Percentiles rank a stretch among this genome's conserved stretches.
Conservation (phyloP, 2,888 invertebrate genomes). For the Ophion obscuratus region DNA sequence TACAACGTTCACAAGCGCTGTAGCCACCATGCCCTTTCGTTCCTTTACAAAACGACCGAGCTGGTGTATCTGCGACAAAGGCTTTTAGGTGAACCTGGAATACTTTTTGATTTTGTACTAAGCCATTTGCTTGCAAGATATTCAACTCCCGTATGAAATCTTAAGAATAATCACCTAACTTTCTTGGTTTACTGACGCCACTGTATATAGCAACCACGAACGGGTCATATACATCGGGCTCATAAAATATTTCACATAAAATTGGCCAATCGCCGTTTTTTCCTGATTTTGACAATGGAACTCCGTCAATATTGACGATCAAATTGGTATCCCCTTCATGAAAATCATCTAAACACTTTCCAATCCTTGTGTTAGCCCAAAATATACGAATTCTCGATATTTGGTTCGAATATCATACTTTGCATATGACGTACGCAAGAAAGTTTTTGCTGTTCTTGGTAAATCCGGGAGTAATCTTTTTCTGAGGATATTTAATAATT, state of each 20-base stretch:
- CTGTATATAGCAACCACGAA: slow-evolving; percentile 64
- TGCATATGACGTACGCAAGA: too few species aligned
- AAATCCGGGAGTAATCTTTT: too few species aligned
- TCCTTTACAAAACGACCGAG: slow-evolving; percentile 62
- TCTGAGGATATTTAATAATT: too few species aligned
- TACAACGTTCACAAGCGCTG: slow-evolving; percentile 66
- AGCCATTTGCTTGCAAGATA: slow-evolving; percentile 52
- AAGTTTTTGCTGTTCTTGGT: too few species aligned
- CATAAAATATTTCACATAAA: slow-evolving; percentile 56
- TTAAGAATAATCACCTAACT: slow-evolving; percentile 51
- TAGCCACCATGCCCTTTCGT: slow-evolving; percentile 65
- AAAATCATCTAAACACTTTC: not conserved
- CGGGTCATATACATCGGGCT: slow-evolving; percentile 63
- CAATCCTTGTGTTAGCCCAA: too few species aligned
- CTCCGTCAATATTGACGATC: slow-evolving; percentile 62
- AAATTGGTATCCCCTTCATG: slow-evolving; percentile 47
- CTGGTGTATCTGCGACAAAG: slow-evolving; percentile 66
- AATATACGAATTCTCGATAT: too few species aligned
- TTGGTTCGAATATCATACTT: too few species aligned
- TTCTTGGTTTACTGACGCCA: slow-evolving; percentile 58
- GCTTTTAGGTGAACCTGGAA: slow-evolving; percentile 61
- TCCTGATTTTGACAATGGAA: not conserved
- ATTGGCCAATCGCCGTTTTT: slow-evolving; percentile 61
- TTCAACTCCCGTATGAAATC: slow-evolving; percentile 64
- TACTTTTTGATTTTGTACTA: slow-evolving; percentile 36